Conservation (phyloP, 2,113 vertebrate species). For the Antennarius striatus region DNA sequence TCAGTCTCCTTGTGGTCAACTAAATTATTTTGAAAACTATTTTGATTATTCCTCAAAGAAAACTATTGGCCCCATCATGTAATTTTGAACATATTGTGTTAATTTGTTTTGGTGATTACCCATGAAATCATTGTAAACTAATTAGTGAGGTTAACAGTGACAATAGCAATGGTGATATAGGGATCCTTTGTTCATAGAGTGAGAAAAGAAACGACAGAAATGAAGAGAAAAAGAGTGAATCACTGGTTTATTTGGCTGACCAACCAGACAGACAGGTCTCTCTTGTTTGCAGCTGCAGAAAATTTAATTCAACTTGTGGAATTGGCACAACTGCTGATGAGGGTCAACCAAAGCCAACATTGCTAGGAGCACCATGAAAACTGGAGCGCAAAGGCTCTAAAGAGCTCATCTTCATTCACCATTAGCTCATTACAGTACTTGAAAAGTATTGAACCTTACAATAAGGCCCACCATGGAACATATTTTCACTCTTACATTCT, state of each 20-base stretch:
- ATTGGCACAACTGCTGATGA: slow-evolving; percentile 3
- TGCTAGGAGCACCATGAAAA: background rate
- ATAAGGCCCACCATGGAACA: too few species aligned
- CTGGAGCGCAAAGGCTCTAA: background rate
- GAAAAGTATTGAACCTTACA: background rate
- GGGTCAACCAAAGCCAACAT: slow-evolving; percentile 16
- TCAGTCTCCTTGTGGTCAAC: background rate
- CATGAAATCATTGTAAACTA: too few species aligned
- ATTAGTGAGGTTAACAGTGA: too few species aligned
- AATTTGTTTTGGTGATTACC: too few species aligned
- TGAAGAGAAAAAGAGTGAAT: slow-evolving; percentile 6
- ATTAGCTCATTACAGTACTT: slow-evolving; percentile 2
- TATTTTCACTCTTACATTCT: background rate
- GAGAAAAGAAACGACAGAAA: slow-evolving; percentile 13
- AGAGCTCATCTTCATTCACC: slow-evolving; percentile 34
- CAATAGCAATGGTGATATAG: too few species aligned
- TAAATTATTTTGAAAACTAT: too few species aligned
- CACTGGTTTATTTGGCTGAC: slow-evolving; percentile 8
- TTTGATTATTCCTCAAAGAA: too few species aligned
- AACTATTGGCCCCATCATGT: too few species aligned
- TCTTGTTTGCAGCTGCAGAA: slow-evolving; percentile 7
- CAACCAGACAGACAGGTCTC: slow-evolving; percentile 18
- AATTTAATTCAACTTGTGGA: slow-evolving; percentile 29
- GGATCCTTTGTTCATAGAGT: background rate
- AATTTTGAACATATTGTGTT: too few species aligned